phyloP scores from a whole-genome alignment of 2,797 vertebrate species.

The Aulostomus chinensis region DNA sequence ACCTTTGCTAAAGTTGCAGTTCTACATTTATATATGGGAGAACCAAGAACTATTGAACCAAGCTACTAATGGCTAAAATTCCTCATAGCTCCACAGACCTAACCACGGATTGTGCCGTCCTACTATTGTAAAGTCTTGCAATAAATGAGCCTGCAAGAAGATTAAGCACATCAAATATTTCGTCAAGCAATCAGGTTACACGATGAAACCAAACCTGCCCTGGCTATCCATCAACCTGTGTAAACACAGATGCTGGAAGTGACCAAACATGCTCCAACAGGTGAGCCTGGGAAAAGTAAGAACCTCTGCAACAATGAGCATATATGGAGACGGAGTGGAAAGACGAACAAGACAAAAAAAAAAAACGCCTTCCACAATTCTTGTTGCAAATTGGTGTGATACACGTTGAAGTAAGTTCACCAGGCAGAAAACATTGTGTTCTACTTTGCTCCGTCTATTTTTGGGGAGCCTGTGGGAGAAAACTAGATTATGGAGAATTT shows the following conservation, averaged over 20 bases:
- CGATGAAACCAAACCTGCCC: constrained; percentile 42
- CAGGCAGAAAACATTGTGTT: too few species aligned
- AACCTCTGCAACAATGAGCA: constrained; percentile 7
- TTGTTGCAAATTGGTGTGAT: too few species aligned
- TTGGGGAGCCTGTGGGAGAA: too few species aligned
- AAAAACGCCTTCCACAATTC: too few species aligned
- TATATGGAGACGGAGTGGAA: too few species aligned
- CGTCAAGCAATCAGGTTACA: constrained; percentile 55
- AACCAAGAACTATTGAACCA: constrained; percentile 35
- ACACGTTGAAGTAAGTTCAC: too few species aligned
- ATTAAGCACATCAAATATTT: constrained; percentile 43
- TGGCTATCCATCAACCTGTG: constrained; percentile 41
- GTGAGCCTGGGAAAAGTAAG: constrained; percentile 10
- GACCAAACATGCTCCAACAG: constrained; percentile 56
- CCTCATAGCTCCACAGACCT: not conserved
- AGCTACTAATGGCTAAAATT: constrained; percentile 32
- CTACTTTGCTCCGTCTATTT: too few species aligned
- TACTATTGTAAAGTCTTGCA: constrained; percentile 13
- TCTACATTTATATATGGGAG: constrained; percentile 53
- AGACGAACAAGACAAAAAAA: too few species aligned
- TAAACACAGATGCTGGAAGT: constrained; percentile 57
- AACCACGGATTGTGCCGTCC: too few species aligned
- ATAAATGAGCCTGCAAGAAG: constrained; percentile 26
- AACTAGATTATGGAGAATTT: too few species aligned
- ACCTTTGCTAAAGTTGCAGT: constrained; percentile 60